Conservation (phyloP, 2,797 vertebrate species). For the Falco columbarius region DNA sequence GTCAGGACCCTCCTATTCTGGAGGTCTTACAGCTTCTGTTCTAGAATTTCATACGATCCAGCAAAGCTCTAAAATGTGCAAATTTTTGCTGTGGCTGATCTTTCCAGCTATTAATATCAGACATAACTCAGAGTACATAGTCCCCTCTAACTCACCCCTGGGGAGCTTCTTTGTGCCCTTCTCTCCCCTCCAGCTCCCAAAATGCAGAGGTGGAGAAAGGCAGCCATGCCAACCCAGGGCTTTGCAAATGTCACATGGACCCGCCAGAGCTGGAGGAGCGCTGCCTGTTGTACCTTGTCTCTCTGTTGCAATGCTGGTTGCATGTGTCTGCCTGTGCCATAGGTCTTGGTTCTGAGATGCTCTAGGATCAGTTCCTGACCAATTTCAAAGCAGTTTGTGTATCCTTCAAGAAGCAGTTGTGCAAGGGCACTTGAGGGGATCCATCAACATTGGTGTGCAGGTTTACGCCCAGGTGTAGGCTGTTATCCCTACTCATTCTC, state of each 20-base stretch:
- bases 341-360: not conserved
- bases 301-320: not conserved
- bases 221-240: not conserved
- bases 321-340: rapidly evolving
- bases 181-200: not conserved
- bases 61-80: not conserved
- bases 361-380: not conserved
- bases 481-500: not conserved
- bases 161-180: not conserved
- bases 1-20: not conserved
- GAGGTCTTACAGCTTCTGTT: not conserved
- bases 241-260: not conserved
- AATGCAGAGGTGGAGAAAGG: not conserved
- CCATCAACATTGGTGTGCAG: not conserved
- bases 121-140: not conserved
- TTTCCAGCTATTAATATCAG: not conserved
- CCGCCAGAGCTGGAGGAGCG: not conserved
- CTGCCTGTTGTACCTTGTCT: not conserved
- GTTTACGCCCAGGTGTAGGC: not conserved
- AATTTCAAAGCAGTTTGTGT: not conserved
- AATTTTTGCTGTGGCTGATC: not conserved
- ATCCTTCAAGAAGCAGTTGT: not conserved
- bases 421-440: not conserved
- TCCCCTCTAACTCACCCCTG: not conserved
- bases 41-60: not conserved